These are phyloP conservation scores for Suncus etruscus DNA, from an alignment of 2,113 vertebrate genomes.

Conservation along the genomic window DNA sequence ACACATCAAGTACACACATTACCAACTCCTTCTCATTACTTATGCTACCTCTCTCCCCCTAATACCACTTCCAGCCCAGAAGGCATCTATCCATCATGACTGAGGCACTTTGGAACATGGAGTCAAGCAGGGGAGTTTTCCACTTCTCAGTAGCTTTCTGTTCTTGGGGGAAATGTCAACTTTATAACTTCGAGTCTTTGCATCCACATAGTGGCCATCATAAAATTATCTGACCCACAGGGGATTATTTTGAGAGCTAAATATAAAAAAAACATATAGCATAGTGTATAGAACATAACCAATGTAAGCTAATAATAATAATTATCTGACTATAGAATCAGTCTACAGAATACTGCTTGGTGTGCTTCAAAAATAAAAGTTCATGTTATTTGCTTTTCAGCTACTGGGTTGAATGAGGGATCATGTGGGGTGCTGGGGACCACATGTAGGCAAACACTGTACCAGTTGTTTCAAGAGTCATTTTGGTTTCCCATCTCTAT, in stretches of 20 bases:
- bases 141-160: background rate
- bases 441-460: no score
- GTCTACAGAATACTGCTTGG: no score
- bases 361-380: no score
- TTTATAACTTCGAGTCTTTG: background rate
- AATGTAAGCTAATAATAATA: background rate
- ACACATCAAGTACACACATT: background rate
- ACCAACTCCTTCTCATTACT: background rate
- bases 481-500: background rate
- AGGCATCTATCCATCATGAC: background rate
- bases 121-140: background rate
- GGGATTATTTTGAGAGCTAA: background rate
- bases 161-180: background rate
- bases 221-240: background rate
- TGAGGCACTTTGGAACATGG: background rate
- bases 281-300: background rate
- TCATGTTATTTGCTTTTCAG: no score
- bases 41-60: background rate
- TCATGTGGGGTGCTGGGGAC: no score
- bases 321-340: no score
- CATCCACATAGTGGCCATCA: background rate
- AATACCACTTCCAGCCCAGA: slow-evolving; percentile 2
- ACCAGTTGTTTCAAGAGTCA: slow-evolving; percentile 55
- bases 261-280: background rate
- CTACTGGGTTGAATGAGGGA: no score